phyloP scores from a whole-genome alignment of 2,888 invertebrate genomes.

The Nysson spinosus region DNA sequence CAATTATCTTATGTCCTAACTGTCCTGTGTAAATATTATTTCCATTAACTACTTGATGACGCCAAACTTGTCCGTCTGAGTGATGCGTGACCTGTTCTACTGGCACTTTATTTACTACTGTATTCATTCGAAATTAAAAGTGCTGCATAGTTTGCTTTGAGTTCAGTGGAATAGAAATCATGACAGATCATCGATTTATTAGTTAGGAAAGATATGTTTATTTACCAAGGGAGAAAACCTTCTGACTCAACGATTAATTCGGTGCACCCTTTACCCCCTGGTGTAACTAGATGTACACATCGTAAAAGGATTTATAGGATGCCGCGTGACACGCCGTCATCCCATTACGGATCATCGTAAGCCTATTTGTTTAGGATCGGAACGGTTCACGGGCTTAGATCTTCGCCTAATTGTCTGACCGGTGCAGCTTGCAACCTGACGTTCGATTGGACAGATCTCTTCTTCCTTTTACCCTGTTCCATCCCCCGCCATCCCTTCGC shows the following conservation, averaged over 20 bases:
- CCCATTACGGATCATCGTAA: constrained; percentile 71
- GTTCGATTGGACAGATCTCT: constrained; percentile 46
- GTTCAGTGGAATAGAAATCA: no score
- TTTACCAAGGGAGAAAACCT: constrained; percentile 5
- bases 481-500: background rate
- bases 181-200: no score
- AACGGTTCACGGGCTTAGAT: constrained; percentile 53
- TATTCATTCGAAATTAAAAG: no score
- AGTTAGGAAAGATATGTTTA: constrained; percentile 38
- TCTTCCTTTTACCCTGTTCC: constrained; percentile 9
- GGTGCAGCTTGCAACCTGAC: constrained; percentile 57
- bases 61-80: no score
- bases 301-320: constrained; percentile 66
- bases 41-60: no score
- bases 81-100: no score
- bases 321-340: constrained; percentile 62
- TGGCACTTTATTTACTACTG: no score
- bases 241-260: constrained; percentile 29
- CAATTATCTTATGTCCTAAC: no score
- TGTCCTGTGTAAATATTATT: no score
- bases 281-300: constrained; percentile 48
- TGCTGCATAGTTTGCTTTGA: no score
- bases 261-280: constrained; percentile 24
- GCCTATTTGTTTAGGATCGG: constrained; percentile 71
- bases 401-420: constrained; percentile 59